Conservation (phyloP, 2,797 vertebrate genomes). For the Choloepus didactylus region DNA sequence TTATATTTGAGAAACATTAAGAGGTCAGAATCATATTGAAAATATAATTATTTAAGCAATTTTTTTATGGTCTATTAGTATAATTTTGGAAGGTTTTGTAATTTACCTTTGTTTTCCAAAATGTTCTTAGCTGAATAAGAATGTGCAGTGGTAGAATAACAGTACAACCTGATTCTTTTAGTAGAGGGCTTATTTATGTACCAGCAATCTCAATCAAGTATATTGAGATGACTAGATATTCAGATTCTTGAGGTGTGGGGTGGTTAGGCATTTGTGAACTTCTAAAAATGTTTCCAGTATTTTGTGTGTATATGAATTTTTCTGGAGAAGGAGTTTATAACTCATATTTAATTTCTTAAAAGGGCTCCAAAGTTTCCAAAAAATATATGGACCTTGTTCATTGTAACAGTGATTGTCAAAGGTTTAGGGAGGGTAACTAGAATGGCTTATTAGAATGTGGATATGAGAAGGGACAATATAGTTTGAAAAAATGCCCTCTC, state of each 20-base stretch:
- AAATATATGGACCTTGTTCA: not conserved
- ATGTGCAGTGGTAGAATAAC: not conserved
- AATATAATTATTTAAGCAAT: slow-evolving; percentile 34
- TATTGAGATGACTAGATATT: not conserved
- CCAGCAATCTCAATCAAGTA: not conserved
- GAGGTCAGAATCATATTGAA: slow-evolving; percentile 65
- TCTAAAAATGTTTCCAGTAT: not conserved
- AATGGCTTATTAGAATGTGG: not conserved
- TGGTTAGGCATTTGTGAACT: not conserved
- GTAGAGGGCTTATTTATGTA: slow-evolving; percentile 8
- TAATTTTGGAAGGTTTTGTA: slow-evolving; percentile 62
- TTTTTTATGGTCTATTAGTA: slow-evolving; percentile 48
- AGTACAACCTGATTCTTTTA: slow-evolving; percentile 42
- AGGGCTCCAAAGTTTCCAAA: not conserved
- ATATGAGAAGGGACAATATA: not conserved
- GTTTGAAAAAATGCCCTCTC: not conserved
- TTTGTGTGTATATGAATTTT: not conserved
- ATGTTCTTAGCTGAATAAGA: slow-evolving; percentile 44
- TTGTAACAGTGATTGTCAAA: not conserved
- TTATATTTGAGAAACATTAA: slow-evolving; percentile 44
- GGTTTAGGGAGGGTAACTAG: not conserved
- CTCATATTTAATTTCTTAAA: slow-evolving; percentile 22
- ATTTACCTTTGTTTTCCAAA: slow-evolving; percentile 62
- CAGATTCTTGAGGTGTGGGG: not conserved
- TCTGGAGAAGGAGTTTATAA: not conserved